Evolutionary conservation across 1,140 invertebrate genomes (phyloP).

Genomic region (Rhynchophorus ferrugineus): DNA sequence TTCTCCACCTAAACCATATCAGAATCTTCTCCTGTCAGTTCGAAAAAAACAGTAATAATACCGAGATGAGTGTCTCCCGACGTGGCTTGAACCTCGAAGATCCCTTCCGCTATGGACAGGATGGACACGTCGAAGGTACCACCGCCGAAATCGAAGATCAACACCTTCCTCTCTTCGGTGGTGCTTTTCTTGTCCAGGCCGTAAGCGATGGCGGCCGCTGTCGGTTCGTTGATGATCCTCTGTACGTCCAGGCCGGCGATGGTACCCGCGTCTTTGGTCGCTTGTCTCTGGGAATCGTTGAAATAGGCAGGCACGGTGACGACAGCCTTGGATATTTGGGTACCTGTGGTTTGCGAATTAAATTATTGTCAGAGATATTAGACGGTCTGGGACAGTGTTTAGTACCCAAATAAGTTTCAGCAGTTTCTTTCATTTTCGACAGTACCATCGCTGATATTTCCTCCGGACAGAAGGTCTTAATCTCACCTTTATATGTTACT

Average conservation of each 20-base stretch:
- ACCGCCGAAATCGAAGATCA: conserved; percentile 52
- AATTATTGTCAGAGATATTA: neutral
- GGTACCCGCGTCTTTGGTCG: conserved; percentile 46
- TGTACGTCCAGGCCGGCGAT: conserved; percentile 58
- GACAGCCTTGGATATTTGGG: conserved; percentile 40
- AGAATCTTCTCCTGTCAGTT: neutral
- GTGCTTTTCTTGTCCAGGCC: conserved; percentile 54
- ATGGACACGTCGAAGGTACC: conserved; percentile 63
- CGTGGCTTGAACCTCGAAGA: conserved; percentile 51
- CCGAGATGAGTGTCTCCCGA: conserved; percentile 57
- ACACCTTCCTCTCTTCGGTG: conserved; percentile 51
- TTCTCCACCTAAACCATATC: conserved; percentile 53
- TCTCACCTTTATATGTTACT: conserved; percentile 48
- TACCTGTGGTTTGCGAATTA: conserved; percentile 2
- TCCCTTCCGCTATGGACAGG: conserved; percentile 58
- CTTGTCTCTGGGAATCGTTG: conserved; percentile 38
- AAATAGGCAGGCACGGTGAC: conserved; percentile 45
- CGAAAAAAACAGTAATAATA: neutral
- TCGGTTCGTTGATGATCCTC: conserved; percentile 65
- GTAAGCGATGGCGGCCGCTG: conserved; percentile 61
- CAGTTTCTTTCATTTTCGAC: conserved; percentile 68
- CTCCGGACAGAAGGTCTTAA: conserved; percentile 54
- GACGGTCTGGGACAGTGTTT: neutral
- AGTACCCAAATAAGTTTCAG: conserved; percentile 42
- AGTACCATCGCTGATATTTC: conserved; percentile 77